Evolutionary conservation across 2,113 vertebrate species (phyloP).

Genomic region (Thymallus thymallus): DNA sequence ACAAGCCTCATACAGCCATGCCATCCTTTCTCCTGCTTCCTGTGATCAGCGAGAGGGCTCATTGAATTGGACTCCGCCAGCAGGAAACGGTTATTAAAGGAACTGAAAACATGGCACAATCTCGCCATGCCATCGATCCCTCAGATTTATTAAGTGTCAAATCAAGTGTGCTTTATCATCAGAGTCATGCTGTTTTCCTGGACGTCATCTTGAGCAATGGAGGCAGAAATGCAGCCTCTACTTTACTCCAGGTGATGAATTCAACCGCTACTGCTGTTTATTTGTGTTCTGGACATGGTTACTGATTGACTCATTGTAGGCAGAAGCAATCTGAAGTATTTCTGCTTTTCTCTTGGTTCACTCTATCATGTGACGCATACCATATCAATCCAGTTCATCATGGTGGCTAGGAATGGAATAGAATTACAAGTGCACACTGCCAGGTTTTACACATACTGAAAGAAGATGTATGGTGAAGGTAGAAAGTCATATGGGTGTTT

Average conservation of each 20-base stretch:
- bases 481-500: too few relatives aligned
- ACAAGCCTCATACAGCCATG: not conserved
- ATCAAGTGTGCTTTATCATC: conserved; percentile 34
- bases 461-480: too few relatives aligned
- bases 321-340: not conserved
- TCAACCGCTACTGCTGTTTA: not conserved
- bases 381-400: conserved; percentile 6
- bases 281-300: conserved; percentile 3
- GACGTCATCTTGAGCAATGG: conserved; percentile 30
- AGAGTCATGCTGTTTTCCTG: conserved; percentile 10
- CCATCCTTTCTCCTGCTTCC: not conserved
- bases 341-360: not conserved
- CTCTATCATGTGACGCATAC: not conserved
- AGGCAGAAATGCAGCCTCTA: conserved; percentile 12
- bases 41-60: not conserved
- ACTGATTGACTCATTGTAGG: conserved; percentile 22
- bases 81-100: conserved; percentile 2
- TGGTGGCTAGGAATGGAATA: too few relatives aligned
- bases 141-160: conserved; percentile 24
- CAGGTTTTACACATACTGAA: too few relatives aligned
- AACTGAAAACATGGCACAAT: not conserved
- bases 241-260: conserved; percentile 30
- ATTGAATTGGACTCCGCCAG: not conserved
- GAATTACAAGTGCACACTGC: too few relatives aligned
- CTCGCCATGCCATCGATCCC: conserved; percentile 10